Evolutionary conservation across 2,113 vertebrate species (phyloP).

Genomic region (Proterorhinus semilunaris): DNA sequence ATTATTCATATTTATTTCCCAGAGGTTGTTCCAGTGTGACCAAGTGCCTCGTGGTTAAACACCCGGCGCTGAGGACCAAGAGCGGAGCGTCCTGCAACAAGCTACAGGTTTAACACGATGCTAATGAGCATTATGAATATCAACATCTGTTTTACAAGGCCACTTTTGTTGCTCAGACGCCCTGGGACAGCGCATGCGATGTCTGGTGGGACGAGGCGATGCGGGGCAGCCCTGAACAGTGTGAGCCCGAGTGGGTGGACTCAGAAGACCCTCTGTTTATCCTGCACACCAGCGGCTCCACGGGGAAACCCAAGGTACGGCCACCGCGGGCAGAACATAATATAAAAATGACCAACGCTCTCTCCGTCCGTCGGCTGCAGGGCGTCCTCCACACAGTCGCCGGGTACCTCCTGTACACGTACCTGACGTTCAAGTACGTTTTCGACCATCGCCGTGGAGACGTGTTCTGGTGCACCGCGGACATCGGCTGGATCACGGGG

Average conservation of each 20-base stretch:
- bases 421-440: slow-evolving; percentile 78
- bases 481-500: slow-evolving; percentile 83
- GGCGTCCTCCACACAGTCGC: slow-evolving; percentile 80
- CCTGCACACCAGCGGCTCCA: slow-evolving; percentile 83
- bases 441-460: slow-evolving; percentile 77
- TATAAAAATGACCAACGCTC: too few relatives aligned
- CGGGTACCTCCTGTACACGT: slow-evolving; percentile 81
- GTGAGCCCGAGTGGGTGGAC: slow-evolving; percentile 82
- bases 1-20: not conserved
- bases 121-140: not conserved
- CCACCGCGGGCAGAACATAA: too few relatives aligned
- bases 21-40: slow-evolving; percentile 60
- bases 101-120: slow-evolving; percentile 61
- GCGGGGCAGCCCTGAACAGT: slow-evolving; percentile 67
- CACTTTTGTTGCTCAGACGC: slow-evolving; percentile 57
- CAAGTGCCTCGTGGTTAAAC: slow-evolving; percentile 77
- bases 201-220: slow-evolving; percentile 79
- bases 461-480: slow-evolving; percentile 82
- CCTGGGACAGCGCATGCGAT: slow-evolving; percentile 74
- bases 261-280: slow-evolving; percentile 84
- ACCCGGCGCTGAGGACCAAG: slow-evolving; percentile 58
- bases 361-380: slow-evolving; percentile 39
- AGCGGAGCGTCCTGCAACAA: slow-evolving; percentile 59
- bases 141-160: not conserved
- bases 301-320: slow-evolving; percentile 80